phyloP scores from a whole-genome alignment of 2,888 invertebrate species.

The Drosophila picticornis region DNA sequence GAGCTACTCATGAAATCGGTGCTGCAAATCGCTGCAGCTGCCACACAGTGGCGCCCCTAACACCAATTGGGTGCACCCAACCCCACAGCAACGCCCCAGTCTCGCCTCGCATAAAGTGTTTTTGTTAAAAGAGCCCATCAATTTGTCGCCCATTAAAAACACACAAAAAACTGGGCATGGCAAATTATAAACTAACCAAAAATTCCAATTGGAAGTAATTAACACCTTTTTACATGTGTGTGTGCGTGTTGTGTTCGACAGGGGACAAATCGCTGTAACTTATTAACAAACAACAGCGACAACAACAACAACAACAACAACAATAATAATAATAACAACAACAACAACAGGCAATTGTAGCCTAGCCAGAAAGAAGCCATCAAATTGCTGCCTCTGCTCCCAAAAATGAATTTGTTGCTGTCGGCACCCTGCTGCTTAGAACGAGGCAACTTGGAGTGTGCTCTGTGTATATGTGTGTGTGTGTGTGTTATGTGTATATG shows the following conservation, averaged over 20 bases:
- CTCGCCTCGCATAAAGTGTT: constrained; percentile 39
- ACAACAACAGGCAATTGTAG: constrained; percentile 15
- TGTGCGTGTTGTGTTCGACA: constrained; percentile 45
- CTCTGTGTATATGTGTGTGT: neutral
- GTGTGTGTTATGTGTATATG: neutral
- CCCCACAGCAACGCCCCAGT: constrained; percentile 10
- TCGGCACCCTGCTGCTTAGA: constrained; percentile 57
- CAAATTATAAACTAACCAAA: constrained; percentile 68
- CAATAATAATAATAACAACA: constrained; percentile 29
- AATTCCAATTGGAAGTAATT: constrained; percentile 75
- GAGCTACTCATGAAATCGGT: constrained; percentile 14
- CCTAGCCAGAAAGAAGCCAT: constrained; percentile 32
- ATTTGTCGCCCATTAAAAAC: constrained; percentile 56
- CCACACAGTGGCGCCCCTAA: constrained; percentile 26
- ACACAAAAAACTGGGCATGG: constrained; percentile 33
- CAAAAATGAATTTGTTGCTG: constrained; percentile 30
- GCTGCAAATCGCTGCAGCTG: constrained; percentile 30
- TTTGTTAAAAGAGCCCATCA: constrained; percentile 59
- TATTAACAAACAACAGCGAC: constrained; percentile 60
- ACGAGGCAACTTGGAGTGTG: constrained; percentile 14
- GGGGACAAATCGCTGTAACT: constrained; percentile 75
- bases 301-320: constrained; percentile 19
- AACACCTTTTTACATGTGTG: constrained; percentile 53
- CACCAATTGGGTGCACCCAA: too few species aligned
- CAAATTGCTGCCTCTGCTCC: constrained; percentile 26